Evolutionary conservation across 1,140 invertebrate species (phyloP).

Genomic region (Notospermus geniculatus): DNA sequence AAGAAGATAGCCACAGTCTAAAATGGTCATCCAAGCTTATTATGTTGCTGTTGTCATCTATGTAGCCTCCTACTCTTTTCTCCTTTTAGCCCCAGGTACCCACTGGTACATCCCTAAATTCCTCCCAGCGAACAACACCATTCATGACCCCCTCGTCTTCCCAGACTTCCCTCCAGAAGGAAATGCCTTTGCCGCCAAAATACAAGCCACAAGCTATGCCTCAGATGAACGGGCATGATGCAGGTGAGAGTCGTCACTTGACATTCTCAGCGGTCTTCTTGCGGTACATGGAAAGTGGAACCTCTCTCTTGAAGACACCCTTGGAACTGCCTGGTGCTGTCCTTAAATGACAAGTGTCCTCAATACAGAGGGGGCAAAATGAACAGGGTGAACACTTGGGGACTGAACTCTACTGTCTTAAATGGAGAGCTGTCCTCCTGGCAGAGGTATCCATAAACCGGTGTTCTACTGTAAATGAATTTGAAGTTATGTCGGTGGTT

Average conservation of each 20-base stretch:
- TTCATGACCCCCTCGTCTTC: conserved; percentile 37
- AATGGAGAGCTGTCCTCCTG: too few relatives aligned
- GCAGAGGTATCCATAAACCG: too few relatives aligned
- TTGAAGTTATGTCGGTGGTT: too few relatives aligned
- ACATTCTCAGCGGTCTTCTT: not conserved
- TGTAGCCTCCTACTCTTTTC: conserved; percentile 1
- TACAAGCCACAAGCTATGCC: conserved; percentile 34
- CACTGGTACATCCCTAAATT: conserved; percentile 8
- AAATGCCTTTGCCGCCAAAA: conserved; percentile 30
- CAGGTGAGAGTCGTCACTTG: conserved; percentile 17
- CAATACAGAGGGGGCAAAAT: too few relatives aligned
- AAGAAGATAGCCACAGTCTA: not conserved
- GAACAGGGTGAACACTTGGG: too few relatives aligned
- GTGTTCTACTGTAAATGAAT: too few relatives aligned
- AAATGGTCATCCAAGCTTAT: not conserved
- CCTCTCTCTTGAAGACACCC: too few relatives aligned
- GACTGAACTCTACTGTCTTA: too few relatives aligned
- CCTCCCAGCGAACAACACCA: conserved; percentile 15
- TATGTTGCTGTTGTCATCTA: not conserved
- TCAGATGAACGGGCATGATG: conserved; percentile 42
- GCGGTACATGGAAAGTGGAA: not conserved
- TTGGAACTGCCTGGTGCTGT: too few relatives aligned
- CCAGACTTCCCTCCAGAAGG: conserved; percentile 31
- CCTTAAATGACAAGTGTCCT: not conserved
- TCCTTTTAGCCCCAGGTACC: not conserved